Percentiles rank a stretch among this genome's conserved stretches.
These are phyloP conservation scores for Phodopus roborovskii DNA, from an alignment of 2,113 vertebrate species.

Conservation along the genomic window DNA sequence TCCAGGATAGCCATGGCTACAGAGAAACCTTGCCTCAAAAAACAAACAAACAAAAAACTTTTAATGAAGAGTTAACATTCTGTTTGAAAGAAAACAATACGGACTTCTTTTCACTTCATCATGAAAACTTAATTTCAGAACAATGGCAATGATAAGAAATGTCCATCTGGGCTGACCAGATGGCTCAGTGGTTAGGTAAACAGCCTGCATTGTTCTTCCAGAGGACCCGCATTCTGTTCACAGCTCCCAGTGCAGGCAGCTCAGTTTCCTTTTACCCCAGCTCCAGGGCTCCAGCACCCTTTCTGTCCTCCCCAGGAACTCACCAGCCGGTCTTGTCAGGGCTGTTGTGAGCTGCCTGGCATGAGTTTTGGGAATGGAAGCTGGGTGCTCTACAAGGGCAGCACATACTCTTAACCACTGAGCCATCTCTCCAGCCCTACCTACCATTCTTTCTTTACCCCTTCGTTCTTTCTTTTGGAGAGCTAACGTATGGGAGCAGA, in stretches of 20 bases:
- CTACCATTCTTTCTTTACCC: neutral
- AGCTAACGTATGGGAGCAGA: neutral
- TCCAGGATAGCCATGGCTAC: too few species aligned
- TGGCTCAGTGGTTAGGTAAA: neutral
- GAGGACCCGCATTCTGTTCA: neutral
- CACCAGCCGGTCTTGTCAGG: neutral
- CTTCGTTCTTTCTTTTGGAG: constrained; percentile 17
- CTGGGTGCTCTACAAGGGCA: neutral
- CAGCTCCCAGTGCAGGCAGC: neutral
- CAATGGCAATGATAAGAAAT: neutral
- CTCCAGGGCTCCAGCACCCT: neutral
- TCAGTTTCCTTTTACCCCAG: neutral
- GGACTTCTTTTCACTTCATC: constrained; percentile 16
- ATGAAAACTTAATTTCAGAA: constrained; percentile 11
- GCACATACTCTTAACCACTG: neutral
- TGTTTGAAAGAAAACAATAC: constrained; percentile 39
- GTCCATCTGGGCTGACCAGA: neutral
- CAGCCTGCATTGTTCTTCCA: neutral
- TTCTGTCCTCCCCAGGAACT: neutral
- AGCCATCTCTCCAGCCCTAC: neutral
- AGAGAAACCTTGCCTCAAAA: too few species aligned
- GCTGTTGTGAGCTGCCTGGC: neutral
- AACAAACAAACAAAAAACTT: neutral
- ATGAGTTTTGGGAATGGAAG: neutral
- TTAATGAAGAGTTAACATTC: neutral